phyloP scores from a whole-genome alignment of 2,113 vertebrate genomes.

The Delphinus delphis region DNA sequence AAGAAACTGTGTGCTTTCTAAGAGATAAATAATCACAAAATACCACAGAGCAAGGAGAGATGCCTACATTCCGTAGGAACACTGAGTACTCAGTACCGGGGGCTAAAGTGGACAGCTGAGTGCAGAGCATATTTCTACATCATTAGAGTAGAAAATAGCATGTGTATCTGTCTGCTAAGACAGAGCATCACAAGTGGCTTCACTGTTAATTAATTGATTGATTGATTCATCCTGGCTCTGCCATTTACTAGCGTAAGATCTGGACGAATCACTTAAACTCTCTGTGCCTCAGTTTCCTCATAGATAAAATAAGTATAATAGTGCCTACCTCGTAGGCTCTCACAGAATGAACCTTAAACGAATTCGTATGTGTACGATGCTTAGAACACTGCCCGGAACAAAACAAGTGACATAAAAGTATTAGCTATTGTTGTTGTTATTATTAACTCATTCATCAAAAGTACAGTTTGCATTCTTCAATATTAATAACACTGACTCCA shows the following conservation, averaged over 20 bases:
- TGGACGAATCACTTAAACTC: not conserved
- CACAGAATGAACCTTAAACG: not conserved
- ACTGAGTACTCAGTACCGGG: not conserved
- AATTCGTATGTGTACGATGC: not conserved
- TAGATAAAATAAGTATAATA: not conserved
- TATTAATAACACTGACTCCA: not conserved
- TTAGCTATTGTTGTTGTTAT: not conserved
- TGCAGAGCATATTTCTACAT: not conserved
- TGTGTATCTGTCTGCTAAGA: not conserved
- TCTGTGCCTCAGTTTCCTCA: not conserved
- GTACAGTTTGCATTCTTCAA: not conserved
- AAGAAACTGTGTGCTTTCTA: not conserved
- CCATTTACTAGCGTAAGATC: not conserved
- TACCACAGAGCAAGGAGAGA: not conserved
- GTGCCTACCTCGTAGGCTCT: not conserved
- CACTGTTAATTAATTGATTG: not conserved
- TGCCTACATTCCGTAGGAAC: not conserved
- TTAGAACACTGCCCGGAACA: not conserved
- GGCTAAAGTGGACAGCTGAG: not conserved
- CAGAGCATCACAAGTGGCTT: not conserved
- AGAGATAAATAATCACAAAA: not conserved
- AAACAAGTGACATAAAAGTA: not conserved
- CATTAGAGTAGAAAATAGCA: not conserved
- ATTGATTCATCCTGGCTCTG: not conserved
- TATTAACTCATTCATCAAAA: not conserved